Percentiles rank a stretch among this genome's conserved stretches.
These are phyloP conservation scores for Coluber constrictor DNA, from an alignment of 2,797 vertebrate species.

Conservation along the genomic window DNA sequence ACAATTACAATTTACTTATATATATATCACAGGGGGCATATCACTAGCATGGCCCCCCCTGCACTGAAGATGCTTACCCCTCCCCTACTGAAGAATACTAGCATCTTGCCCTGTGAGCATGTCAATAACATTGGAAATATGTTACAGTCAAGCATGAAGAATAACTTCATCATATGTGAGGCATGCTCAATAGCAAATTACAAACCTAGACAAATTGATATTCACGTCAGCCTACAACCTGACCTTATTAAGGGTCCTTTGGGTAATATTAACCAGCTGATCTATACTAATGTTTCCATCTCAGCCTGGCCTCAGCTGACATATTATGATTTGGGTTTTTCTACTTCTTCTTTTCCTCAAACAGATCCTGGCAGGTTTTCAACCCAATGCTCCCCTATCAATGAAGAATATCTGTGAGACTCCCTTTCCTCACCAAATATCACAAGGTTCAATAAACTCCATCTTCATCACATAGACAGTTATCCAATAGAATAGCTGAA, in stretches of 20 bases:
- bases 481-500: neutral
- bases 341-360: neutral
- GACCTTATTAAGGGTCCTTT: neutral
- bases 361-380: neutral
- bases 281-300: neutral
- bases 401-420: neutral
- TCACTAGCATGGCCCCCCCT: no score
- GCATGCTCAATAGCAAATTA: neutral
- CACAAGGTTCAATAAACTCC: neutral
- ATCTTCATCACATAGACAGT: neutral
- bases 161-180: neutral
- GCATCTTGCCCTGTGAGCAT: neutral
- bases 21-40: no score
- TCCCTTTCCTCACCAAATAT: neutral
- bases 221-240: neutral
- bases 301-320: neutral
- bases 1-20: neutral
- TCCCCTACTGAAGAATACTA: neutral
- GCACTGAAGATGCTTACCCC: neutral
- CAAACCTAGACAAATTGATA: neutral
- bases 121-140: neutral
- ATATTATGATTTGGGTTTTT: neutral
- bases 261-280: neutral
- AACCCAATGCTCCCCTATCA: neutral
- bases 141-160: neutral